Evolutionary conservation across 2,888 invertebrate genomes (phyloP), one percentile per base, ranked within the genome.

Genomic region (Eupithecia centaureata): DNA sequence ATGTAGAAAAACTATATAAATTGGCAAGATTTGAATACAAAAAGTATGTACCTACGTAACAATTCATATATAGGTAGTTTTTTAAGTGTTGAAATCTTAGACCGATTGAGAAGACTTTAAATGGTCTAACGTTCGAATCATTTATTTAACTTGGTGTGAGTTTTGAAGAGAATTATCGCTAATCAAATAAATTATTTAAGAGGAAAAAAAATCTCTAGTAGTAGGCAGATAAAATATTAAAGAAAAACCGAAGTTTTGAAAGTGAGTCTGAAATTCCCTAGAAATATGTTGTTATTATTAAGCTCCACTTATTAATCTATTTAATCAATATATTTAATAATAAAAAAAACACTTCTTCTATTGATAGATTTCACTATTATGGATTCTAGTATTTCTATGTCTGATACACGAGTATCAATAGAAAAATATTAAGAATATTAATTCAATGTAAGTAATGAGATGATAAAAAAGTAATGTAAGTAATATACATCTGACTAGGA

Each of bases 11-110:
- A 61, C 15, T 65, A 10, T 18, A 65, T n/a, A 68, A 62, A 68
- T 58, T 68, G 68, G 68, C 68, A 68, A 68, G 68, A 68, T 68
- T 28, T 15, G 27, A 52, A 63, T 47, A 47, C 22, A 47, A 47
- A 22, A 47, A 47, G 22, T 47, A 47, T 22, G 22, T 47, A 42
- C 18, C 8, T 8, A 42, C 12, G 0, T 47, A 47, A 42, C 42
- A 42, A 42, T 18, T 18, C 10, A 42, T 8, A 5, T 18, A 3
- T 42, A 42, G 18, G 42, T 47, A 42, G 1, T 47, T 22, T 42
- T 22, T 22, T 22, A 22, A 12, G 8, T 18, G 42, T 18, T 32
- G 18, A 8, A 42, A 18, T 18, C 32, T 32, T 32, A 32, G 32
- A 15, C 35, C 15, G 13, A n/a, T 38, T 38, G n/a, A n/a, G 5